Evolutionary conservation across 2,113 vertebrate genomes (phyloP), one percentile per base, ranked within the genome.

Genomic region (Ceyx cyanopectus): DNA sequence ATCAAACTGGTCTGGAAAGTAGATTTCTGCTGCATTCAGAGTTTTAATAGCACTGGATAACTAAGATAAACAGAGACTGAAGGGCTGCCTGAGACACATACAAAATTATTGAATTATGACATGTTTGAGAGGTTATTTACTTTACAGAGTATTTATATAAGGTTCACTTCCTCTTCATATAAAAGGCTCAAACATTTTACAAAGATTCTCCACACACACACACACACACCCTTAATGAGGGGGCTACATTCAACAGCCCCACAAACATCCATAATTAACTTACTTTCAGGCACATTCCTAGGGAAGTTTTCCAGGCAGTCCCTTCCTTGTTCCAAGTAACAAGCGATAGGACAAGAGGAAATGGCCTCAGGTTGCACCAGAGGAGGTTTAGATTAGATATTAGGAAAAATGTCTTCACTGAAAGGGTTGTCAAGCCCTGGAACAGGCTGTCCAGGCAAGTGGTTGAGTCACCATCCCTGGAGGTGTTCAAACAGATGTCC

Each of bases 91-190:
- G 58, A 81, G 73, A 93, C 90, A 87, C 82, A 85, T 9, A 86
- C 50, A 87, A 86, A 95, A 93, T 88, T 83, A 91, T n/a, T 94
- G 94, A 83, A 96, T 94, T 94, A 75, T 88, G 72, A 85, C 79
- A 91, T 94, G 81, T 94, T 93, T 79, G 69, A 87, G 66, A 90
- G 74, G 72, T 58, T 96, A 93, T 94, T 94, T 95, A 95, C 90
- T 91, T 92, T 85, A 83, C 7, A 75, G 37, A 69, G 5, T 90
- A 89, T 95, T 95, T 95, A 92, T 40, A 81, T 86, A 92, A 92
- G 50, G 57, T 85, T 81, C 66, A 93, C 75, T 95, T 97, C 92
- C 90, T 92, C 83, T 86, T 88, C 58, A 69, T 75, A 91, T 74
- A 85, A 87, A 97, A 94, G 78, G 78, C 61, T 68, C 74, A 92